Evolutionary conservation across 2,888 invertebrate genomes (phyloP).

Genomic region (Meghimatium bilineatum): DNA sequence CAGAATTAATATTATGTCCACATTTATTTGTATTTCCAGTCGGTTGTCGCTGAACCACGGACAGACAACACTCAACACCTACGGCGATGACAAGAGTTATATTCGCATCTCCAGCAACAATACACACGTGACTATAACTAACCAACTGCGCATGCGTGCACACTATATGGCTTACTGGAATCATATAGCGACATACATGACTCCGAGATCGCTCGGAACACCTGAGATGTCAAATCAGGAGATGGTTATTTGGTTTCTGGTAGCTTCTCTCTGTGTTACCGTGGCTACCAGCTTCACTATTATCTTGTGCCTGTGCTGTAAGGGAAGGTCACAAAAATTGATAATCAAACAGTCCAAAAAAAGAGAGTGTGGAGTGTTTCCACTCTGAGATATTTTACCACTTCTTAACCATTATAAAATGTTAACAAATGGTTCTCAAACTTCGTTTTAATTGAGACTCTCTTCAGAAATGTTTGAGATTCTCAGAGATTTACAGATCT

Average conservation of each 20-base stretch:
- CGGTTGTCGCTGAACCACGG: constrained; percentile 8
- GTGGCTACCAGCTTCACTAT: constrained; percentile 9
- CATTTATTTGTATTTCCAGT: constrained; percentile 13
- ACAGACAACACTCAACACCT: background rate
- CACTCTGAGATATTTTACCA: no score
- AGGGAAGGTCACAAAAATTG: background rate
- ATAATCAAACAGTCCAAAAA: background rate
- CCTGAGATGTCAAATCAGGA: no score
- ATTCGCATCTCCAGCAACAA: constrained; percentile 45
- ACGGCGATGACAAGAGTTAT: constrained; percentile 39
- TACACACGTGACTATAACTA: constrained; percentile 35
- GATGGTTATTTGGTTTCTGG: constrained; percentile 38
- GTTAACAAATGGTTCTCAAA: no score
- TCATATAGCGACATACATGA: constrained; percentile 42
- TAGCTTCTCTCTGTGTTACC: constrained; percentile 33
- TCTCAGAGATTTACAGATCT: no score
- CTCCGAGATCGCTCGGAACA: background rate
- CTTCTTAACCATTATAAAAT: no score
- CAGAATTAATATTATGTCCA: no score
- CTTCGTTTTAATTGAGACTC: no score
- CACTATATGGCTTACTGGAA: constrained; percentile 53
- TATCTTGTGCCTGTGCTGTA: constrained; percentile 19
- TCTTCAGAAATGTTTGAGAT: no score
- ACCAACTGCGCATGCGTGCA: constrained; percentile 44
- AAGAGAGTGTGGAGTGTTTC: background rate